Evolutionary conservation across 2,797 vertebrate genomes (phyloP).

Genomic region (Tachyglossus aculeatus): DNA sequence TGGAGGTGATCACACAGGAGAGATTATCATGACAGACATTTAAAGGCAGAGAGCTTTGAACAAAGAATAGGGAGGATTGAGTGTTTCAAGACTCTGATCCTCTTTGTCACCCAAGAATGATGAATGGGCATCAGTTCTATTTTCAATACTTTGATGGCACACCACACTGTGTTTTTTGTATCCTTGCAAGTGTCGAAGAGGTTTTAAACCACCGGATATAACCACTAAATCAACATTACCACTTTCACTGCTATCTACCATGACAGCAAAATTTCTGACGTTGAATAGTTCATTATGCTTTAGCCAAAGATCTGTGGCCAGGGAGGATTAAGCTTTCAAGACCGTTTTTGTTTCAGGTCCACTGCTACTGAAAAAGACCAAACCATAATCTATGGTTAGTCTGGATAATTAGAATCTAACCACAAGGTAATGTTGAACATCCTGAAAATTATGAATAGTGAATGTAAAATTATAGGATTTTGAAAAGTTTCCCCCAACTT

Average conservation of each 20-base stretch:
- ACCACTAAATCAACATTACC: background rate
- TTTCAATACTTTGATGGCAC: background rate
- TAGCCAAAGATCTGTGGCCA: background rate
- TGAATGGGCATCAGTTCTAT: background rate
- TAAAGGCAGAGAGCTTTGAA: background rate
- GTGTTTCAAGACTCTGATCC: background rate
- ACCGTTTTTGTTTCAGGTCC: background rate
- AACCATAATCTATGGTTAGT: background rate
- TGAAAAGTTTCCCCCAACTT: background rate
- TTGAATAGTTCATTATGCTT: background rate
- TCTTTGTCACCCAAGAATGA: background rate
- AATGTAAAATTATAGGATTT: background rate
- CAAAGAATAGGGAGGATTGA: background rate
- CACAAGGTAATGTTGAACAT: background rate
- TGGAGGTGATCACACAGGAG: background rate
- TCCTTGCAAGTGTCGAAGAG: background rate
- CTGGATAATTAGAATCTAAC: background rate
- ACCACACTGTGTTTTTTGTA: background rate
- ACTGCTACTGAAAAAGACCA: background rate
- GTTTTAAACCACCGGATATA: background rate
- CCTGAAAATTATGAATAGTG: background rate
- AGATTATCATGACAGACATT: constrained; percentile 3
- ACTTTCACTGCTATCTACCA: background rate
- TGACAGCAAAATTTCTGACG: background rate
- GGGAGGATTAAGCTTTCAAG: background rate